Conservation (phyloP, 2,113 vertebrate genomes). For the Cyanoramphus novaezelandiae region DNA sequence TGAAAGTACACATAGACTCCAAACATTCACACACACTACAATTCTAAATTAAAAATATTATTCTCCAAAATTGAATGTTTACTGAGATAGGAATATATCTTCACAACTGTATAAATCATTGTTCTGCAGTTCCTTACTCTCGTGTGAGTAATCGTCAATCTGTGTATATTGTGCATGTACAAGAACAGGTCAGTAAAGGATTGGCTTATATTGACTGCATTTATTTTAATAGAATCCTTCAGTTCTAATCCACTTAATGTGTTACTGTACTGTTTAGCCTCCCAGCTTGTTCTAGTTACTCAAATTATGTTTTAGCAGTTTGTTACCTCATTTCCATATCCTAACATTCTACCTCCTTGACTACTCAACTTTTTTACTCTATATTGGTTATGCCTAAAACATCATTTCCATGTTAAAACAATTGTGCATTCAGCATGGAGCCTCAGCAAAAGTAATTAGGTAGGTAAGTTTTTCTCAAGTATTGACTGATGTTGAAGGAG, state of each 20-base stretch:
- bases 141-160: not conserved
- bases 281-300: not conserved
- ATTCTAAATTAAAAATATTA: not conserved
- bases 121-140: not conserved
- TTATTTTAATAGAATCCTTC: not conserved
- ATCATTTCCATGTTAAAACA: not conserved
- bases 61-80: not conserved
- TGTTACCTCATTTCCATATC: not conserved
- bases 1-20: rapidly evolving
- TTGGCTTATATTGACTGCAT: not conserved
- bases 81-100: not conserved
- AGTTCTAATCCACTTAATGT: not conserved
- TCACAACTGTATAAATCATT: not conserved
- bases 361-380: not conserved
- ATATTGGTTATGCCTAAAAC: not conserved
- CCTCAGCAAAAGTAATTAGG: not conserved
- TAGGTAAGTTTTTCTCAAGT: not conserved
- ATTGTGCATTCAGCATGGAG: not conserved
- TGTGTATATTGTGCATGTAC: not conserved
- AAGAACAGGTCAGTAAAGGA: not conserved
- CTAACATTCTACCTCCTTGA: not conserved
- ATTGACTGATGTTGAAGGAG: not conserved
- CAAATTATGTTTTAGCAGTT: not conserved
- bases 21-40: not conserved
- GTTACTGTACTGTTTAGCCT: not conserved